Percentiles rank a stretch among this genome's conserved stretches.
phyloP scores from a whole-genome alignment of 2,888 invertebrate genomes.

The Thalpophila matura region DNA sequence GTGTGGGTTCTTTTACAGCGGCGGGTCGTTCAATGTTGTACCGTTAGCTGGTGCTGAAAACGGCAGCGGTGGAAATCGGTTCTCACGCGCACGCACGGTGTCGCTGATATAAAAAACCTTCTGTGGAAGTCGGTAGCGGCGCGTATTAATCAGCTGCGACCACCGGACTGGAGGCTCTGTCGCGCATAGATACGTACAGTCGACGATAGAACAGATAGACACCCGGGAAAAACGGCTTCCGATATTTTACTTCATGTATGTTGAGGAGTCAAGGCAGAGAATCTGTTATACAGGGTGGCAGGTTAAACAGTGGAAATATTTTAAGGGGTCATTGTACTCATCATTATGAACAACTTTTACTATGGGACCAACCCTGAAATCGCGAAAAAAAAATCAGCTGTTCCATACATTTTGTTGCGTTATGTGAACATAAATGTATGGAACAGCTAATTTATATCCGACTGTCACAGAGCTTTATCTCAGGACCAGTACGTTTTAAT shows the following conservation, averaged over 20 bases:
- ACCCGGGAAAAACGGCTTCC: neutral
- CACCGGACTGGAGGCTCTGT: constrained; percentile 58
- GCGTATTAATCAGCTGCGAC: constrained; percentile 82
- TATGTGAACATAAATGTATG: no score
- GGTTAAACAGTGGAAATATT: no score
- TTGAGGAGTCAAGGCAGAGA: no score
- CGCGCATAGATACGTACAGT: constrained; percentile 69
- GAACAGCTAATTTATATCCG: no score
- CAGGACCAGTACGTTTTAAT: no score
- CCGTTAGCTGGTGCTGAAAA: constrained; percentile 66
- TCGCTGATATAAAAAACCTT: constrained; percentile 71
- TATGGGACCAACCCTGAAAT: no score
- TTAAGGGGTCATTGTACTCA: no score
- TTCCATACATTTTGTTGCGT: no score
- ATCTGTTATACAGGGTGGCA: no score
- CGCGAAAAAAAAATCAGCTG: no score
- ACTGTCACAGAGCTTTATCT: no score
- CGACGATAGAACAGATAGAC: constrained; percentile 30
- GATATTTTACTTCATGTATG: neutral
- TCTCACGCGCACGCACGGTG: constrained; percentile 86
- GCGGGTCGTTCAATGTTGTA: constrained; percentile 29
- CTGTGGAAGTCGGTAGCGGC: constrained; percentile 75
- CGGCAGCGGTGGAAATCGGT: constrained; percentile 72
- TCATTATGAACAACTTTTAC: no score
- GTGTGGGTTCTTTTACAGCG: constrained; percentile 51